Percentiles rank a stretch among this genome's conserved stretches.
These are phyloP conservation scores for Idaea straminata DNA, from an alignment of 2,888 invertebrate species.

Conservation along the genomic window DNA sequence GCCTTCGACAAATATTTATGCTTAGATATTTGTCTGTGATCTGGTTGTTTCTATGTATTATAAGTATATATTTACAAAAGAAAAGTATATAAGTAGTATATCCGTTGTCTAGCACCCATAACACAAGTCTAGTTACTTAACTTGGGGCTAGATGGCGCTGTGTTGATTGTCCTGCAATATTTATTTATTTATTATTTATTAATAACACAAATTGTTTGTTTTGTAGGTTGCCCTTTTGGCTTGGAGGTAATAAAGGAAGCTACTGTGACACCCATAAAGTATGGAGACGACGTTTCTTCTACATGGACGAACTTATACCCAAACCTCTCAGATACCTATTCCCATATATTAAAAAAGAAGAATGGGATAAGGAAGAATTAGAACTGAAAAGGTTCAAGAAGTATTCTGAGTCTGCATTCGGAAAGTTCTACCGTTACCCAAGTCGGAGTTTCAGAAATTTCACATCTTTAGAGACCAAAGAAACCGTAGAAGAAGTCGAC, in stretches of 20 bases:
- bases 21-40: too few species aligned
- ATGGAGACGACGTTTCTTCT: conserved; percentile 56
- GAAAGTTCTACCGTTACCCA: conserved; percentile 52
- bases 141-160: too few species aligned
- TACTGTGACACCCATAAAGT: conserved; percentile 51
- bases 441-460: neutral
- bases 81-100: too few species aligned
- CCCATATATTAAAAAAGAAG: conserved; percentile 44
- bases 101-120: too few species aligned
- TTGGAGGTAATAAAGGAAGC: conserved; percentile 46
- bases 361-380: conserved; percentile 52
- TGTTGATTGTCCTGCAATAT: too few species aligned
- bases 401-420: conserved; percentile 52
- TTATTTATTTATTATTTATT: too few species aligned
- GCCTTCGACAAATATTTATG: too few species aligned
- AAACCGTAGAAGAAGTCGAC: neutral
- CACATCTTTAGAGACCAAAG: neutral
- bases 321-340: conserved; percentile 45
- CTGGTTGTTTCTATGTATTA: too few species aligned
- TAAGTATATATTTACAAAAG: too few species aligned
- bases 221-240: conserved; percentile 53
- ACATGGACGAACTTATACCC: conserved; percentile 58
- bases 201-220: neutral
- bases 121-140: too few species aligned
- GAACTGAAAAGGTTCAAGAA: conserved; percentile 48